These are phyloP conservation scores for Hirtodrosophila alboralis DNA, from an alignment of 2,888 invertebrate genomes.

Conservation along the genomic window DNA sequence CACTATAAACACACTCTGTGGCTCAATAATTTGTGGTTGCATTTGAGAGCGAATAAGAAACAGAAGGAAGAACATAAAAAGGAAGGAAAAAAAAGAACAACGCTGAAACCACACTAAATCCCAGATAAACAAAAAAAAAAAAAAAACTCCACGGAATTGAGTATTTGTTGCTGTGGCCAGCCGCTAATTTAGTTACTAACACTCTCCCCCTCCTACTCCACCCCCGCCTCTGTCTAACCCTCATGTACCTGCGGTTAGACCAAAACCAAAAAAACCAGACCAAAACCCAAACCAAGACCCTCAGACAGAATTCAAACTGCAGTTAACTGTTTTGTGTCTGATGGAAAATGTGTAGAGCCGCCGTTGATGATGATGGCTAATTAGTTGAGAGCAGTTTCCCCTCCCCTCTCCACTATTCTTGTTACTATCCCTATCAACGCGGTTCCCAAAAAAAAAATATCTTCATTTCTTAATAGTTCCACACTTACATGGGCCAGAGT, in stretches of 20 bases:
- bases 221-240: conserved; percentile 8
- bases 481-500: conserved; percentile 22
- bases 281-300: conserved; percentile 12
- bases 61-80: conserved; percentile 1
- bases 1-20: conserved; percentile 27
- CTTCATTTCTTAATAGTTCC: conserved; percentile 51
- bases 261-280: conserved; percentile 14
- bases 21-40: conserved; percentile 66
- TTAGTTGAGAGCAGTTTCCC: conserved; percentile 52
- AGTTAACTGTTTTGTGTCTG: conserved; percentile 60
- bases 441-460: conserved; percentile 17
- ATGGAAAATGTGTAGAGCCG: conserved; percentile 61
- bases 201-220: conserved; percentile 25
- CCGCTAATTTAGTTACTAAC: conserved; percentile 77
- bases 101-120: conserved; percentile 14
- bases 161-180: conserved; percentile 50
- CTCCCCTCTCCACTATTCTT: conserved; percentile 1
- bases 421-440: conserved; percentile 2
- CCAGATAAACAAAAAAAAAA: conserved; percentile 39
- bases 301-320: conserved; percentile 24
- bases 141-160: conserved; percentile 21
- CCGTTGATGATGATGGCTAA: conserved; percentile 76
- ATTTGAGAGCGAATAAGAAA: conserved; percentile 29
- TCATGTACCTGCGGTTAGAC: conserved; percentile 56
- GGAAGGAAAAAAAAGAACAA: conserved; percentile 3